Evolutionary conservation across 2,888 invertebrate species (phyloP), one percentile per base, ranked within the genome.

Genomic region (Smittia aterrima): DNA sequence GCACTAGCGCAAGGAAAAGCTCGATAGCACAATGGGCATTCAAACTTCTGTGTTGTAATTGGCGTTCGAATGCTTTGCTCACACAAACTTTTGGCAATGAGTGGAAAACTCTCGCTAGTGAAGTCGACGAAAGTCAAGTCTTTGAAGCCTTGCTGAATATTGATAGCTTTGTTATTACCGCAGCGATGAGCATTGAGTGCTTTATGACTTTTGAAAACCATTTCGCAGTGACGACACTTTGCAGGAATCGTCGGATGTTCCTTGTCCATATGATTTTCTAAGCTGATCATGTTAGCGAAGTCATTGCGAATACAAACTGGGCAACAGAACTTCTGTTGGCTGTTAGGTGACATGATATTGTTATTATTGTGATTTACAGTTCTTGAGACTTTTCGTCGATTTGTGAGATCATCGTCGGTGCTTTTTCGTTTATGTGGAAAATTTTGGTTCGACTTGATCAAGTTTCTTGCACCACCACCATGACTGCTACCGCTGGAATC

Each of bases 121-220:
- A 92, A 94, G 79, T 93, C 92, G n/a, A 91, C 87, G 79, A 90
- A 91, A 24, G 67, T 88, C 74, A 90, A 83, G 80, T 93, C 91
- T 77, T 88, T 87, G 80, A 89, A 91, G 16, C 90, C 90, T 1
- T 87, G 79, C 1, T 78, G 78, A 7, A 79, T 77, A 13, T 80
- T 77, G 77, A 79, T 53, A 81, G 80, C 1, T 81, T 79, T 25
- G 77, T 77, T 41, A 79, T 79, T 76, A 91, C 91, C 87, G 78
- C 86, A 87, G 58, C 88, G 86, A 81, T 93, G 93, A 41, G 89
- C 84, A 78, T 89, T 90, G 76, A 92, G 85, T 3, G 89, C 87
- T 75, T 90, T 88, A 76, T 89, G 87, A 58, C 90, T 92, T 77
- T 89, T 89, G 80, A 92, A 94, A 3, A 88, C 85, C 74, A 89